These are phyloP conservation scores for Pseudopodoces humilis DNA, from an alignment of 2,113 vertebrate species.

Conservation along the genomic window DNA sequence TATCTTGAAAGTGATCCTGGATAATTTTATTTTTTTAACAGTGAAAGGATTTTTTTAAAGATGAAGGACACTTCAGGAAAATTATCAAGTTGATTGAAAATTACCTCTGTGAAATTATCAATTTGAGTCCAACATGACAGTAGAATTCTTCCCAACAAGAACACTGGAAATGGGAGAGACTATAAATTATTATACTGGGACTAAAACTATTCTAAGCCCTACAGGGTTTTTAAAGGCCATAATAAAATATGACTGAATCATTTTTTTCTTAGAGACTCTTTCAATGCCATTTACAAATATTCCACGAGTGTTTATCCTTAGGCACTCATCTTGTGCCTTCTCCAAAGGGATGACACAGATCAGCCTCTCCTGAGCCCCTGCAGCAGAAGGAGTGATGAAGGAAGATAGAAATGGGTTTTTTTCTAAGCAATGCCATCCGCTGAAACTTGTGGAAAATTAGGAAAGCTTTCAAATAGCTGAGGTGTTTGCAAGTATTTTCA, in stretches of 20 bases:
- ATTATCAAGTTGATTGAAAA: neutral
- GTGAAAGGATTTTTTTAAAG: neutral
- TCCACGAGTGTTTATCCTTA: neutral
- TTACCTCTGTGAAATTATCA: neutral
- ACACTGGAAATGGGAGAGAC: neutral
- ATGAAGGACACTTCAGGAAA: neutral
- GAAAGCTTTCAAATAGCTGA: neutral
- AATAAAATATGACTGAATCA: neutral
- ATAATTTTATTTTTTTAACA: neutral
- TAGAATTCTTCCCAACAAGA: neutral
- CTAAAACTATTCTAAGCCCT: neutral
- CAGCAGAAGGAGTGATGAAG: neutral
- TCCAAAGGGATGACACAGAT: neutral
- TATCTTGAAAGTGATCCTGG: accelerated
- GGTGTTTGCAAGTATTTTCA: neutral
- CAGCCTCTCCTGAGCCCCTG: neutral
- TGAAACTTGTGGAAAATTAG: neutral
- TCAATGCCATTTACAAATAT: neutral
- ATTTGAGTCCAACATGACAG: accelerated
- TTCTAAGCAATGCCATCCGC: neutral
- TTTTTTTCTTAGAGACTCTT: neutral
- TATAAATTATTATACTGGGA: neutral
- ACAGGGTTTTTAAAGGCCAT: neutral
- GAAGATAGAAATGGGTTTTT: neutral
- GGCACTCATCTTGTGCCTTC: neutral